These are phyloP conservation scores for Rhadinocentrus ornatus DNA, from an alignment of 2,797 vertebrate species.

Conservation along the genomic window DNA sequence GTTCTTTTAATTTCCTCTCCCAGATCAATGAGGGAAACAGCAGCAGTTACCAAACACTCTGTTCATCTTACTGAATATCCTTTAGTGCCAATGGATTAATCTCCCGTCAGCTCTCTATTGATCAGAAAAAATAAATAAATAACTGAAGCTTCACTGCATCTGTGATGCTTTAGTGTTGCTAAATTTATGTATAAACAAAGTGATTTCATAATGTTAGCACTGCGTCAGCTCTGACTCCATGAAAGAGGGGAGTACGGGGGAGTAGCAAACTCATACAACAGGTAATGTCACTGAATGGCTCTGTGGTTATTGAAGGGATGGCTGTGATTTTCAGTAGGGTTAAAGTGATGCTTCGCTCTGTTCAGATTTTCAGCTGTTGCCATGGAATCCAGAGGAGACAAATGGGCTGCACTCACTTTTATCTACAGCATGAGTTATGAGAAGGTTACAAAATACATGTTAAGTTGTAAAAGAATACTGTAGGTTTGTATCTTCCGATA, in stretches of 20 bases:
- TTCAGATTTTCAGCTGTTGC: slow-evolving; percentile 66
- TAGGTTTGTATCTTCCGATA: slow-evolving; percentile 11
- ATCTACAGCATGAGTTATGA: slow-evolving; percentile 43
- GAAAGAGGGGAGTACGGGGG: slow-evolving; percentile 26
- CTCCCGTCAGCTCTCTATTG: slow-evolving; percentile 35
- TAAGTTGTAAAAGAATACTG: slow-evolving; percentile 14
- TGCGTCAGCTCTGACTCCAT: slow-evolving; percentile 33
- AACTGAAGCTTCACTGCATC: slow-evolving; percentile 20
- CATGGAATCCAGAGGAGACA: slow-evolving; percentile 70
- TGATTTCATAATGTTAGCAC: slow-evolving; percentile 44
- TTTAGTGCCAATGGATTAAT: slow-evolving; percentile 61
- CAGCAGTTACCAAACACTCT: slow-evolving; percentile 37
- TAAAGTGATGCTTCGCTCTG: slow-evolving; percentile 52
- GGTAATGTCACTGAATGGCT: slow-evolving; percentile 59
- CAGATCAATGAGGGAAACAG: slow-evolving; percentile 50
- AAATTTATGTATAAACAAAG: slow-evolving; percentile 47
- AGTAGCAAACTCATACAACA: slow-evolving; percentile 36
- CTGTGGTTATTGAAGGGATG: slow-evolving; percentile 47
- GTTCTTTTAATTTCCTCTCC: slow-evolving; percentile 55
- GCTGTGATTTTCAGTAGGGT: slow-evolving; percentile 59
- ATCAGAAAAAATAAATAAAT: slow-evolving; percentile 41
- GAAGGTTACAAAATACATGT: slow-evolving; percentile 43
- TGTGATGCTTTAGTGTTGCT: slow-evolving; percentile 39
- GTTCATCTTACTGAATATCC: slow-evolving; percentile 53
- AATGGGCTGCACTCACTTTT: slow-evolving; percentile 48